A percentile compares a stretch with the other conserved stretches of the same genome.
Conservation (phyloP, 2,797 vertebrate species). For the Passerculus sandwichensis region DNA sequence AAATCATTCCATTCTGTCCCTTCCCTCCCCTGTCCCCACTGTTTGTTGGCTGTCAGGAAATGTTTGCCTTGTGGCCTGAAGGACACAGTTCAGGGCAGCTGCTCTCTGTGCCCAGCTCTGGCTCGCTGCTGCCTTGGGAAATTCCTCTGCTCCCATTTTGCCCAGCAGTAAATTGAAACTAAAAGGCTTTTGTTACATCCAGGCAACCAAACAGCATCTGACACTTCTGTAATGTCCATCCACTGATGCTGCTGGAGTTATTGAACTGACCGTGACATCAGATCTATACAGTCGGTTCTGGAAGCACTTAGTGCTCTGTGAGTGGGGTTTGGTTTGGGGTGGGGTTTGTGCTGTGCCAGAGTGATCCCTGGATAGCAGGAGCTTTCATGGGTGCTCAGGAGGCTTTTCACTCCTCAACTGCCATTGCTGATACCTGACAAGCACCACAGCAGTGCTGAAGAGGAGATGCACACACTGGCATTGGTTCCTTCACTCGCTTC, state of each 20-base stretch:
- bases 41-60: not conserved
- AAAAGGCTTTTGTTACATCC: conserved; percentile 6
- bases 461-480: accelerated
- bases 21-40: not conserved
- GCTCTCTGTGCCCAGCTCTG: not conserved
- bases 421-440: not conserved
- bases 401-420: not conserved
- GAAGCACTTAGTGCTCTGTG: not conserved
- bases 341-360: not conserved
- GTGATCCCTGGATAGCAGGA: not conserved
- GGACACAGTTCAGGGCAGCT: not conserved
- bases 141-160: conserved; percentile 33
- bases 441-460: not conserved
- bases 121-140: not conserved
- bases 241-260: not conserved
- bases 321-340: not conserved
- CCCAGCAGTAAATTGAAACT: conserved; percentile 21
- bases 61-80: not conserved
- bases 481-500: not conserved
- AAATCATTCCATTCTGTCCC: not conserved
- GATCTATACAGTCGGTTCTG: not conserved
- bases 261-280: not conserved
- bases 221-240: not conserved
- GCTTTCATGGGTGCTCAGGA: not conserved
- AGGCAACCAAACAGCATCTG: not conserved